These are phyloP conservation scores for Autographa pulchrina DNA, from an alignment of 2,888 invertebrate species.

Conservation along the genomic window DNA sequence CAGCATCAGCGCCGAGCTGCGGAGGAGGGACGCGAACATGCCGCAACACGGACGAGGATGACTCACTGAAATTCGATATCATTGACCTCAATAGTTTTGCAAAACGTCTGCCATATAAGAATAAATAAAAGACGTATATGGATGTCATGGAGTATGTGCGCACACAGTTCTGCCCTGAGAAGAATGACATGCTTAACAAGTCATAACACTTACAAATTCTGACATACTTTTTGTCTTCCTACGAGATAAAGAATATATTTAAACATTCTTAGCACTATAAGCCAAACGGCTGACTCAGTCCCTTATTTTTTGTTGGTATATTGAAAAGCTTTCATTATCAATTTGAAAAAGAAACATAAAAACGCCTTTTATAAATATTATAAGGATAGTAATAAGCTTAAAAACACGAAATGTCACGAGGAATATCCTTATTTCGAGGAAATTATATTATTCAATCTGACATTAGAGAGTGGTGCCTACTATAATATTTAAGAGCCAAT, in stretches of 20 bases:
- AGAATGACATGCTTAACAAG: background rate
- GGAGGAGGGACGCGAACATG: slow-evolving; percentile 8
- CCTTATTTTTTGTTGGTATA: background rate
- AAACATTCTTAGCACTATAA: background rate
- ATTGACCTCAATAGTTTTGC: slow-evolving; percentile 58
- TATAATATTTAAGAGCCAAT: background rate
- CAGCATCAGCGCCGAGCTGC: background rate
- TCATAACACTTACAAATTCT: background rate
- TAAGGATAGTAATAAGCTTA: background rate
- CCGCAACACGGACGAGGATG: slow-evolving; percentile 43
- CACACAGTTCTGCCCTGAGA: background rate
- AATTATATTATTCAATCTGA: background rate
- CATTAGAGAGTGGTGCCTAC: background rate
- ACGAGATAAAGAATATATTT: background rate
- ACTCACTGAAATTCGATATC: slow-evolving; percentile 53
- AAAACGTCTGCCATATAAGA: slow-evolving; percentile 45
- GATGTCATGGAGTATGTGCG: slow-evolving; percentile 27
- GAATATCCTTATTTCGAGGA: background rate
- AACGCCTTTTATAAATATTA: background rate
- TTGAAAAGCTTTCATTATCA: background rate
- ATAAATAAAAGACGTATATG: slow-evolving; percentile 32
- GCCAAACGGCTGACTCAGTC: background rate
- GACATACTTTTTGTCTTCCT: background rate
- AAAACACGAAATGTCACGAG: background rate
- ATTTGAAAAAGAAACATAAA: background rate